Conservation (phyloP, 2,888 invertebrate genomes). For the Drosophila greeni region DNA sequence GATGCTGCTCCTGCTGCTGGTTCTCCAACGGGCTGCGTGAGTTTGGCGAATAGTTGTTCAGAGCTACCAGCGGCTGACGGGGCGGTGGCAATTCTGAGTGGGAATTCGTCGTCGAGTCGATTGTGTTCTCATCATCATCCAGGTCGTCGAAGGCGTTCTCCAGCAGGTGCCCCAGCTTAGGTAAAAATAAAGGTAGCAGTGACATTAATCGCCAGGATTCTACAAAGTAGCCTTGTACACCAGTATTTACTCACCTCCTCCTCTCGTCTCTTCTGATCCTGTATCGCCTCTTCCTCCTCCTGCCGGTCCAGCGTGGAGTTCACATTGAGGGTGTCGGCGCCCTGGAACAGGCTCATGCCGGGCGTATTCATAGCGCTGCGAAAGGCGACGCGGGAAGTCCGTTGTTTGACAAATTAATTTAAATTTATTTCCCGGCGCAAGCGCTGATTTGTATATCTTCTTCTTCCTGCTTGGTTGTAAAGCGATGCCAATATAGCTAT, state of each 20-base stretch:
- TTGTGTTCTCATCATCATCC: conserved; percentile 83
- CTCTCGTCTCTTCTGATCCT: conserved; percentile 84
- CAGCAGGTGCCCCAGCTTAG: conserved; percentile 83
- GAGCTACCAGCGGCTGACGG: conserved; percentile 13
- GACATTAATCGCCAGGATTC: conserved; percentile 11
- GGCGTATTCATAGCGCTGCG: conserved; percentile 81
- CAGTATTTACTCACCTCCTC: conserved; percentile 81
- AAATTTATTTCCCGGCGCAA: conserved; percentile 50
- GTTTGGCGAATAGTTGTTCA: conserved; percentile 17
- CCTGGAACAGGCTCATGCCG: conserved; percentile 86
- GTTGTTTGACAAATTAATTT: conserved; percentile 24
- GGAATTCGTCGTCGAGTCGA: conserved; percentile 81
- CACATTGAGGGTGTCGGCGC: conserved; percentile 83
- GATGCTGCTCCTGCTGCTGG: conserved; percentile 20
- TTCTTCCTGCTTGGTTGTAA: conserved; percentile 7
- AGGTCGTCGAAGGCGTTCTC: conserved; percentile 85
- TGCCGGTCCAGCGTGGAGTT: conserved; percentile 83
- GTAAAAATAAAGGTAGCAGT: conserved; percentile 2
- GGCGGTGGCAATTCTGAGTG: conserved; percentile 63
- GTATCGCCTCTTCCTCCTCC: conserved; percentile 85
- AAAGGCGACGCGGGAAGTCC: not conserved
- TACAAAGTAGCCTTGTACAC: conserved; percentile 2
- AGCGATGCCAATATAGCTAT: too few species aligned
- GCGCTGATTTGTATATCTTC: conserved; percentile 30
- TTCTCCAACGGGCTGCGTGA: conserved; percentile 10